Evolutionary conservation across 1,140 invertebrate species (phyloP), one percentile per base, ranked within the genome.

Genomic region (Elymnias hypermnestra): DNA sequence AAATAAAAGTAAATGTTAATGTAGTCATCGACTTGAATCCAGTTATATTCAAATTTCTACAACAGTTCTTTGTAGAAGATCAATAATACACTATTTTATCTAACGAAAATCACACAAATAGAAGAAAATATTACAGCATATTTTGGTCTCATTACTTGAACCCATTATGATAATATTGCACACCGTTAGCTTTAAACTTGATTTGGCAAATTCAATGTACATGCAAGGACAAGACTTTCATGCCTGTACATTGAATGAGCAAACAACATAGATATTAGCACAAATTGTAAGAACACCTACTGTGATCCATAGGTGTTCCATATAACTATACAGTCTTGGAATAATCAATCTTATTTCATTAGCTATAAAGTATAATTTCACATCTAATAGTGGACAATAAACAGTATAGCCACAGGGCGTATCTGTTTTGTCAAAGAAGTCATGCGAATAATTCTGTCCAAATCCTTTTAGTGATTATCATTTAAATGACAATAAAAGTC

Each of bases 401-500:
- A 61, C 41, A 29, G 38, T 48, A 38, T 79, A 84, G 76, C 78
- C 74, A 79, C 76, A 83, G 78, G 78, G 81, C 66, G 74, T 84
- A 84, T 84, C 81, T 81, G 60, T 74, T 73, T 76, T 77, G 74
- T 79, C 57, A 72, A 74, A 60, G 67, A 53, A 84, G 58, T 81
- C 63, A 79, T 70, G 76, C 83, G 78, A 83, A 84, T 83, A 78
- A 77, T 58, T 71, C 66, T 49, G 62, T 63, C 74, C 64, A 74
- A 84, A 84, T 82, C 72, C 73, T 81, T 84, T 81, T 67, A 73
- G 48, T 60, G 69, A 76, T 83, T 84, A 81, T 84, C 77, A 84
- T 84, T 84, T 77, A 55, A 79, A 83, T 83, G 79, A 81, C 68
- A 83, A 72, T 74, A 66, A 70, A 75, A 78, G 67, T 76, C 65